Evolutionary conservation across 2,797 vertebrate genomes (phyloP), one percentile per base, ranked within the genome.

Genomic region (Sternarchorhynchus goeldii): DNA sequence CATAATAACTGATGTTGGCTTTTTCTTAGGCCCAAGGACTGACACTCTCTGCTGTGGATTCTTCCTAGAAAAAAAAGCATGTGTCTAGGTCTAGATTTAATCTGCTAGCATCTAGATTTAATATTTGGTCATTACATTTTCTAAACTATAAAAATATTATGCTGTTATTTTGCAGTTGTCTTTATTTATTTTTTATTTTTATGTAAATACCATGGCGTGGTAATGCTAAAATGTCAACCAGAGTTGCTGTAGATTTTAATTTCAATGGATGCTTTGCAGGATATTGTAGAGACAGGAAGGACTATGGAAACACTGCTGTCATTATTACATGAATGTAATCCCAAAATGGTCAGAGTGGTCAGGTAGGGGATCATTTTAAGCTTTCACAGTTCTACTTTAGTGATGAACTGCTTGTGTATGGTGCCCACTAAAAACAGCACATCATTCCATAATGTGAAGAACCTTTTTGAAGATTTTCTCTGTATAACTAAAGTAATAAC

Each of bases 261-360:
- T 71, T 64, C 12, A 73, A 29, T 73, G 65, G 60, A 60, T 85
- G 17, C 78, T 12, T 83, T 87, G 65, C 79, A 96, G 94, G 95
- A 96, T 67, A 94, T 95, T 75, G 92, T 95, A 36, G 94, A 95
- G 87, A 96, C 93, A 0, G 95, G 94, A n/a, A 90, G 87, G 88
- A 96, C 93, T 5, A 95, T 94, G 90, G 91, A 93, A 89, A 93
- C 93, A 0, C 85, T 96, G 4, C 91, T 96, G 4, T 91, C 91
- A 56, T 88, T 93, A 84, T 87, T 96, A 78, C 90, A 86, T 73
- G 89, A 93, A 78, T 91, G 90, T 4, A 83, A 92, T 80, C 94
- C 95, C 82, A 94, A 94, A 79, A 94, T 93, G 93, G 92, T 96
- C 31, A 95, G 95, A 93, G 95, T 95, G 74, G 93, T 93, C 67